Evolutionary conservation across 2,888 invertebrate species (phyloP), one percentile per base, ranked within the genome.

Genomic region (Parnassius apollo): DNA sequence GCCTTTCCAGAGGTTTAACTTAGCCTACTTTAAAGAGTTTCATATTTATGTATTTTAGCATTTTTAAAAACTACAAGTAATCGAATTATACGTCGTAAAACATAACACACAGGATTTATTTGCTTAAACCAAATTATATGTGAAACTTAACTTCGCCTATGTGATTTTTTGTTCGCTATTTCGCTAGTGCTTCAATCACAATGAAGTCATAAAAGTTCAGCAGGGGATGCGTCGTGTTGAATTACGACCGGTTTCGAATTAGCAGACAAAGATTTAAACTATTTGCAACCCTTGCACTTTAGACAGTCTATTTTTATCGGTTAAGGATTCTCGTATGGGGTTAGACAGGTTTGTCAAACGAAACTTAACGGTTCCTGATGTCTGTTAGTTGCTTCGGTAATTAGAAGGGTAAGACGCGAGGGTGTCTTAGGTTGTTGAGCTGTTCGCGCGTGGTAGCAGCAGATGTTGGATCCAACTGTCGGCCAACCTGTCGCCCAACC

Each of bases 401-500:
- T 89, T 88, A 88, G 82, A 80, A 80, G 78, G 81, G 86, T 78
- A 88, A 88, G 88, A 87, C 83, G 82, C 78, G 89, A 82, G 88
- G 89, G 90, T 80, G 86, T 88, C 88, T 88, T 84, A 77, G 78
- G 74, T 70, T 66, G 59, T 66, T 67, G 77, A 49, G 74, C 74
- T 75, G 80, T 77, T 76, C 75, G 74, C 76, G 74, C 73, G 78
- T 74, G 77, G 72, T 68, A 63, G 70, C 76, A 80, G 85, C 90
- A 90, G 93, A 94, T 86, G 90, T 85, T 65, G 73, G 68, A 70
- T 65, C 82, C 86, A 86, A 90, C 91, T 85, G 92, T 81, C 89
- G 75, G 83, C 65, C 91, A 91, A 91, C 91, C 91, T 91, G 92
- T 91, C 85, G 89, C 81, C 70, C 88, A 91, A 91, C 91, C 89